Evolutionary conservation across 2,113 vertebrate species (phyloP).

Genomic region (Saguinus imperator): DNA sequence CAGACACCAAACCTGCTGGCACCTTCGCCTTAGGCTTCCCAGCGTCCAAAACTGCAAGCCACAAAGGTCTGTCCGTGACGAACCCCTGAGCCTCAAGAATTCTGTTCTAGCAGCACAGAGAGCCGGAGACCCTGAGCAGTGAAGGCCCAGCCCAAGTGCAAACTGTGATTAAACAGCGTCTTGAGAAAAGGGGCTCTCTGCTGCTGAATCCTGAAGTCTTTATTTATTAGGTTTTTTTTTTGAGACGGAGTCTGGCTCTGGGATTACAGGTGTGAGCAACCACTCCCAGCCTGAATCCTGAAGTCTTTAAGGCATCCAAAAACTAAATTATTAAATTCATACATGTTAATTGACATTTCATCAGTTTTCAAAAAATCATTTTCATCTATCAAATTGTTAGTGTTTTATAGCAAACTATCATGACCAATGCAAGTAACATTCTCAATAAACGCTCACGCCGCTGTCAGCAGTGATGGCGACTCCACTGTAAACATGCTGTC

Average conservation of each 20-base stretch:
- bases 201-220: background rate
- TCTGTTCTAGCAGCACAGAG: background rate
- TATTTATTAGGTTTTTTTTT: too few species aligned
- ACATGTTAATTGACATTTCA: background rate
- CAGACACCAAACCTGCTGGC: background rate
- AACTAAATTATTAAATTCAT: background rate
- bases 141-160: background rate
- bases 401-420: background rate
- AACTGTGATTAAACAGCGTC: background rate
- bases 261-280: too few species aligned
- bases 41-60: background rate
- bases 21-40: background rate
- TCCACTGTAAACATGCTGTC: background rate
- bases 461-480: background rate
- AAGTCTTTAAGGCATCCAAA: background rate
- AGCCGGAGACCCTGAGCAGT: background rate
- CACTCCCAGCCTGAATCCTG: too few species aligned
- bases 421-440: background rate
- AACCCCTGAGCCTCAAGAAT: background rate
- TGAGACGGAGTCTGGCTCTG: too few species aligned
- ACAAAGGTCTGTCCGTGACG: background rate
- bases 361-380: background rate
- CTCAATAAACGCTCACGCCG: background rate
- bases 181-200: background rate
- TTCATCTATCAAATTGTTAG: background rate